Evolutionary conservation across 2,113 vertebrate species (phyloP), one percentile per base, ranked within the genome.

Genomic region (Malurus elegans): DNA sequence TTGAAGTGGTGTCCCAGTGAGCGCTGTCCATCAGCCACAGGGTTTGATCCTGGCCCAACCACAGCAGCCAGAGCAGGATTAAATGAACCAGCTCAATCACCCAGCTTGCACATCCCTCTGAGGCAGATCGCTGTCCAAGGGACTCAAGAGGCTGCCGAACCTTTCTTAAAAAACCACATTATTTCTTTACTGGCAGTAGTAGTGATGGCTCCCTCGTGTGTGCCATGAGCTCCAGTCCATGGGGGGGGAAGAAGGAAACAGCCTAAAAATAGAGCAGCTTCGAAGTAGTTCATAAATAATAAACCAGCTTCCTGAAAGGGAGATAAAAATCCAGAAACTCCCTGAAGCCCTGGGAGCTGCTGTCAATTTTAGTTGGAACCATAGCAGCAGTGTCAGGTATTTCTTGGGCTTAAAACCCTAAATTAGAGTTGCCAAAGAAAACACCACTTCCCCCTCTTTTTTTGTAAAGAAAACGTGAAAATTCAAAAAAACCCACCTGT

Each of bases 221-320:
- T 57, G 23, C 76, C 79, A 57, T 69, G 58, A 76, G 53, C 72
- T 93, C 53, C n/a, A 79, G 71, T 70, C 86, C 45, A 28, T 44
- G 5, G 32, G 54, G 12, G 9, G 19, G 53, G n/a, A 25, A 69
- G 87, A 64, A 79, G 36, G 86, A 83, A 95, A 60, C 28, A 65
- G 67, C 34, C 86, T 95, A 93, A 96, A 96, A 93, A 95, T 95
- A 96, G 89, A 91, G 45, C 58, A 28, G 67, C 75, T 93, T 95
- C 19, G 0, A 86, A 90, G 75, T 57, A 72, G 75, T 90, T 95
- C 93, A 95, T 93, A 96, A 95, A 96, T 96, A 96, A 96, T 95
- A 96, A 91, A 91, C 67, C 1, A 2, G 10, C 42, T 82, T 96
- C 64, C 29, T 83, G 83, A 88, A 92, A 91, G 40, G 34, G 75